Conservation (phyloP, 1,140 invertebrate species). For the Leptinotarsa texana region DNA sequence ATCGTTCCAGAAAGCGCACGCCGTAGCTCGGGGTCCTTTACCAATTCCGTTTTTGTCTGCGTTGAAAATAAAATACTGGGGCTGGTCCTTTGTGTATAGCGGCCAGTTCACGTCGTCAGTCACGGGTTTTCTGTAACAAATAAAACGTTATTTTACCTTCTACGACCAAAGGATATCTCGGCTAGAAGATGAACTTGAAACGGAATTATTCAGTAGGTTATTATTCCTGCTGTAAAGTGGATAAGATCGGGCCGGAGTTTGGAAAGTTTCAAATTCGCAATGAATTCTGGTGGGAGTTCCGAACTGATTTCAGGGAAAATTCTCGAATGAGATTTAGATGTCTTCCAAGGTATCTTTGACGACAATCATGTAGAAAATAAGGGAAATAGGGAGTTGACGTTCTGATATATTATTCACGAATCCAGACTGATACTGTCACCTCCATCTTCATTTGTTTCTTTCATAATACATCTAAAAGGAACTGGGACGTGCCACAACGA, state of each 20-base stretch:
- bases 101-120: constrained; percentile 85
- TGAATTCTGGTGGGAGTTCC: background rate
- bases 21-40: constrained; percentile 79
- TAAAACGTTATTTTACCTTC: constrained; percentile 15
- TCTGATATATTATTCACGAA: too few relatives aligned
- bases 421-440: too few relatives aligned
- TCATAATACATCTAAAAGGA: too few relatives aligned
- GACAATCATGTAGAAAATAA: too few relatives aligned
- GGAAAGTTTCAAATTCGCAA: too few relatives aligned
- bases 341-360: too few relatives aligned
- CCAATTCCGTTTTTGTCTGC: constrained; percentile 73
- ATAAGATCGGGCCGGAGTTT: background rate
- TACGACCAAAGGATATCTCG: background rate
- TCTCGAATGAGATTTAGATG: background rate
- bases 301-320: background rate
- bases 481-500: too few relatives aligned
- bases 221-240: background rate
- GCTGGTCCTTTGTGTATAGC: constrained; percentile 79
- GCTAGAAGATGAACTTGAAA: background rate
- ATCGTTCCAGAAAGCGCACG: constrained; percentile 95
- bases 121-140: constrained; percentile 75
- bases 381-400: too few relatives aligned
- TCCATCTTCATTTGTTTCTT: too few relatives aligned
- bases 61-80: constrained; percentile 88
- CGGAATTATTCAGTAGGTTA: constrained; percentile 1